A percentile compares a stretch with the other conserved stretches of the same genome.
phyloP scores from a whole-genome alignment of 2,888 invertebrate genomes.

The Calephelis perditalis region DNA sequence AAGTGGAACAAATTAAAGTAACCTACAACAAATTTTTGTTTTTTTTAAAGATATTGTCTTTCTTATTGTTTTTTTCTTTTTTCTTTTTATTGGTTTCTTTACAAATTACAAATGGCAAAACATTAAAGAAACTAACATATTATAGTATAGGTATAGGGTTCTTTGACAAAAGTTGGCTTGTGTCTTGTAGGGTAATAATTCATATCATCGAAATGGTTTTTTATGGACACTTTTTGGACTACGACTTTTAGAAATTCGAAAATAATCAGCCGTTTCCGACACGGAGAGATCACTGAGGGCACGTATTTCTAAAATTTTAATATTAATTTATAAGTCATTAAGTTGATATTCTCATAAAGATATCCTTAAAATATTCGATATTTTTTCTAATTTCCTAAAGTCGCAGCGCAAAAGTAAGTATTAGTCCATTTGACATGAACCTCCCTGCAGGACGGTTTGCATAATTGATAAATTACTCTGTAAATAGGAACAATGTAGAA shows the following conservation, averaged over 20 bases:
- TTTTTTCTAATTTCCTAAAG: background rate
- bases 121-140: background rate
- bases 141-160: background rate
- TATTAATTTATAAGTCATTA: background rate
- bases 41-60: background rate
- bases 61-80: background rate
- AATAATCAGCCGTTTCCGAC: background rate
- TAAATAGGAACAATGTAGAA: background rate
- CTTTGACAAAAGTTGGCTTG: background rate
- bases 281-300: background rate
- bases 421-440: too few species aligned
- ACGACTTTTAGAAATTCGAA: background rate
- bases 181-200: background rate
- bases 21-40: background rate
- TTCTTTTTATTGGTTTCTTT: background rate
- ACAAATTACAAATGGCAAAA: background rate
- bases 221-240: background rate
- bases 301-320: background rate
- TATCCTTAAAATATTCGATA: background rate
- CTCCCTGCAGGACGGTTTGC: background rate
- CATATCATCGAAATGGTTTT: background rate
- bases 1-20: background rate
- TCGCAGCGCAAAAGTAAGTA: too few species aligned
- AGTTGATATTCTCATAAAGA: background rate
- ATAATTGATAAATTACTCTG: background rate